Evolutionary conservation across 2,888 invertebrate genomes (phyloP).

Genomic region (Nomada flava): DNA sequence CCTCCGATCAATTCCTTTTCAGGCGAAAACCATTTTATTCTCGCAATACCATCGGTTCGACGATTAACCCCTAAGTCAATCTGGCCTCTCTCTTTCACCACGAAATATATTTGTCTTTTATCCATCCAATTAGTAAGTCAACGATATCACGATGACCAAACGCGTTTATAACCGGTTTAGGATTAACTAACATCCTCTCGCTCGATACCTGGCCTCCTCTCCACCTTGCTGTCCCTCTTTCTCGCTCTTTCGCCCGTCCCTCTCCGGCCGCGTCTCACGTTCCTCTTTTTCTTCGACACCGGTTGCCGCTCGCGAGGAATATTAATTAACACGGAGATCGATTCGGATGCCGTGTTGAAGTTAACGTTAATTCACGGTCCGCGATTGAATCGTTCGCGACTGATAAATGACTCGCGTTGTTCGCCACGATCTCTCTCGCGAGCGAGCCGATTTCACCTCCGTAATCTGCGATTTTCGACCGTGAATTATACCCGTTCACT

Average conservation of each 20-base stretch:
- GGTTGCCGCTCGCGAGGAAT: constrained; percentile 54
- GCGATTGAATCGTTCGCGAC: constrained; percentile 65
- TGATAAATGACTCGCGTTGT: constrained; percentile 62
- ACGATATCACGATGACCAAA: constrained; percentile 73
- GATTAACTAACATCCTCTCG: constrained; percentile 66
- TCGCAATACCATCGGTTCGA: constrained; percentile 13
- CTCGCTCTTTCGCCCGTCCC: constrained; percentile 5
- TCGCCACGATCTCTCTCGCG: constrained; percentile 25
- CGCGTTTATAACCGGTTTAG: constrained; percentile 73
- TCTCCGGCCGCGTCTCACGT: neutral
- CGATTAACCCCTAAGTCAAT: constrained; percentile 48
- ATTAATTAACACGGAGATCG: constrained; percentile 72
- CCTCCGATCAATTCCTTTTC: constrained; percentile 5
- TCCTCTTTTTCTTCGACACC: constrained; percentile 36
- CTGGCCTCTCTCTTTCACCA: neutral
- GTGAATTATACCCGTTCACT: constrained; percentile 15
- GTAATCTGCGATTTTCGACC: constrained; percentile 27
- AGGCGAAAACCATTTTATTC: constrained; percentile 32
- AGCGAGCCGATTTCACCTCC: constrained; percentile 10
- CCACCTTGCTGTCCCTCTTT: constrained; percentile 17
- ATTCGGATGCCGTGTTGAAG: constrained; percentile 66
- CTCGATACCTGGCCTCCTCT: constrained; percentile 27
- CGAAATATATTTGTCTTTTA: constrained; percentile 71
- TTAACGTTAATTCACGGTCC: constrained; percentile 69
- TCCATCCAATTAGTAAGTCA: constrained; percentile 74